Base-by-base conservation (phyloP, 2,113 vertebrate genomes). In the Saccopteryx leptura region DNA sequence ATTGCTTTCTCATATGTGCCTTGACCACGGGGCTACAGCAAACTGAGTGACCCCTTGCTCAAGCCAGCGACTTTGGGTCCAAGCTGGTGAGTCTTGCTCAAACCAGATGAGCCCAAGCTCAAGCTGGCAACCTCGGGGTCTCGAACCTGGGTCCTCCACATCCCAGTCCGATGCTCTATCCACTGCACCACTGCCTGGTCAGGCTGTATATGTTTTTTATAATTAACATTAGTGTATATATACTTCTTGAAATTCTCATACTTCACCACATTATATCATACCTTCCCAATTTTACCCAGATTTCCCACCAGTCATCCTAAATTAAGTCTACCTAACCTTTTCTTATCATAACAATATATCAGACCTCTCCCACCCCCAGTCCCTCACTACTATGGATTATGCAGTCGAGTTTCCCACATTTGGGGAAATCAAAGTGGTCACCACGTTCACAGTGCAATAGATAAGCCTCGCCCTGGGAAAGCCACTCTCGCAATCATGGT, bases 281-380 rank as follows among this genome's bases (percentile, higher is more conserved):
- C 91, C 81, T 80, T 28, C 9, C 13, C 23, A 69, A 18, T 82
- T 85, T 97, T 88, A 80, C 12, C 13, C 21, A 92, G 60, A 94
- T 94, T 94, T 85, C 24, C 50, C 23, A 54, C 28, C 24, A 75
- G 39, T 88, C 48, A 90, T 93, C 72, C 84, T 82, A 88, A 93
- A 93, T 19, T 50, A 80, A 94, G 26, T 31, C 68, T 68, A 50
- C 48, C 52, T 84, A 54, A 56, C 56, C 33, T 74, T 94, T 54
- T 54, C 39, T 92, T 31, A 28, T 69, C 26, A 63, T 82, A 33
- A 63, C 14, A 9, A 31, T 63, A 15, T 39, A 61, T 71, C 26
- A 82, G 52, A 82, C 65, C 56, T 90, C 46, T 3, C 31, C 65
- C 13, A 17, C 65, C 65, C 72, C 68, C 4, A 7, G 26, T 50